Evolutionary conservation across 2,888 invertebrate genomes (phyloP).

Genomic region (Phortica okadai): DNA sequence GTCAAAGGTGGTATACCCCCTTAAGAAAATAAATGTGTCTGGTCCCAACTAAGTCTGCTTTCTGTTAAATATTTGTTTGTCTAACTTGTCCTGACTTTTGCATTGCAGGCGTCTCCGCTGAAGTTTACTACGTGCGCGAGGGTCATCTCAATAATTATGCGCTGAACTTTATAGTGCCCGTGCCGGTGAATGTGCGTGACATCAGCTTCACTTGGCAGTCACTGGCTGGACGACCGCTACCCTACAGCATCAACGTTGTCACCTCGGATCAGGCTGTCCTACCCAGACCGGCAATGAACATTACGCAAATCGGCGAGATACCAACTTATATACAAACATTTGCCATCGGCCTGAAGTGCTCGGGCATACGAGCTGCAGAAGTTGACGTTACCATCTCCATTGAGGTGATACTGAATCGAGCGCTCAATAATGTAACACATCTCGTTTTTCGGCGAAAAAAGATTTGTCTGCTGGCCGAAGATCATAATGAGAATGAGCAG

Average conservation of each 20-base stretch:
- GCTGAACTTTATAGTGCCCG: slow-evolving; percentile 90
- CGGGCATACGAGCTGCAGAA: slow-evolving; percentile 87
- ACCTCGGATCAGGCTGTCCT: slow-evolving; percentile 86
- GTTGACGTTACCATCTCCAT: slow-evolving; percentile 89
- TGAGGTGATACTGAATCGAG: slow-evolving; percentile 85
- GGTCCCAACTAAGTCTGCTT: no score
- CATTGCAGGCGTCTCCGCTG: slow-evolving; percentile 86
- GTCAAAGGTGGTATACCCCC: no score
- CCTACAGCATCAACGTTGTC: slow-evolving; percentile 88
- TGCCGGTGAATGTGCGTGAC: slow-evolving; percentile 89
- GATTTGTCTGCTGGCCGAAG: slow-evolving; percentile 81
- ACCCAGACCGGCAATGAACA: slow-evolving; percentile 87
- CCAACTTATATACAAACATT: slow-evolving; percentile 88
- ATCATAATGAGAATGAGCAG: slow-evolving; percentile 54
- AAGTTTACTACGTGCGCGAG: slow-evolving; percentile 93
- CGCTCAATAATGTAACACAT: slow-evolving; percentile 83
- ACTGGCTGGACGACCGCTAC: slow-evolving; percentile 86
- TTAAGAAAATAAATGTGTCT: no score
- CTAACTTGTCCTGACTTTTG: not conserved
- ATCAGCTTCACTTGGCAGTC: slow-evolving; percentile 96
- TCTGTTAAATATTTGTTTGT: no score
- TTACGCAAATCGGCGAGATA: slow-evolving; percentile 88
- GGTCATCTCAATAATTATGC: slow-evolving; percentile 95
- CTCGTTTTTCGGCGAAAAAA: slow-evolving; percentile 89
- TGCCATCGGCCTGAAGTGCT: slow-evolving; percentile 88